Base-by-base conservation (phyloP, 2,888 invertebrate genomes). In the Notodonta dromedarius region DNA sequence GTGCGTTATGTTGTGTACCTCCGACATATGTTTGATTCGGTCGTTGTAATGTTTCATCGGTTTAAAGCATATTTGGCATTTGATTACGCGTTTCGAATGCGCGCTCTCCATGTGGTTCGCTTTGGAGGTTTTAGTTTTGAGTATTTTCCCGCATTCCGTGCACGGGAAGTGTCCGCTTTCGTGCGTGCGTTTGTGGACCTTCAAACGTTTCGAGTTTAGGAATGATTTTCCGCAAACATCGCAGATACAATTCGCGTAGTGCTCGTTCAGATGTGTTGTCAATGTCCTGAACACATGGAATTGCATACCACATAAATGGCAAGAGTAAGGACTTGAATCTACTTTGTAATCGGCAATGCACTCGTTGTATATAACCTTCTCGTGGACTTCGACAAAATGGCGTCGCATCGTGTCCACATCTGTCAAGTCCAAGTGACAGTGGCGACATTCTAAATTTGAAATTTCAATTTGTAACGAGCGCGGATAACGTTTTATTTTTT, bases 201-300 rank as follows among this genome's bases (percentile, higher is more conserved):
- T 90, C 8, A 94, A 71, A 0, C 94, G 74, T 70, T 94, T 92
- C 0, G 87, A 84, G 66, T 94, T 94, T 0, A 94, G 73, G 65
- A 93, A 94, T 0, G 92, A 89, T 74, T 94, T 94, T 0, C 93
- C 93, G 66, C 94, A 94, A 2, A 93, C 87, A 62, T 90, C 89
- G 67, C 94, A 94, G 40, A 94, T 91, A 56, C 90, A 93, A 48
- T 91, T 91, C 0, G 90, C 88, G 60, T 93, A 94, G 53, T 94
- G 94, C 42, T 90, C 91, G 56, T 94, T 94, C 40, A 94, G 69
- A 74, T 94, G 94, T 1, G 85, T 88, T 0, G 91, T 91, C 5
- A 92, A 63, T 0, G 87, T 88, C 40, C 91, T 76, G 59, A 92
- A 92, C 0, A 91, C 91, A 56, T 92, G 91, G 50, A 90, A 92